Evolutionary conservation across 2,113 vertebrate genomes (phyloP).

Genomic region (Chrysemys picta): DNA sequence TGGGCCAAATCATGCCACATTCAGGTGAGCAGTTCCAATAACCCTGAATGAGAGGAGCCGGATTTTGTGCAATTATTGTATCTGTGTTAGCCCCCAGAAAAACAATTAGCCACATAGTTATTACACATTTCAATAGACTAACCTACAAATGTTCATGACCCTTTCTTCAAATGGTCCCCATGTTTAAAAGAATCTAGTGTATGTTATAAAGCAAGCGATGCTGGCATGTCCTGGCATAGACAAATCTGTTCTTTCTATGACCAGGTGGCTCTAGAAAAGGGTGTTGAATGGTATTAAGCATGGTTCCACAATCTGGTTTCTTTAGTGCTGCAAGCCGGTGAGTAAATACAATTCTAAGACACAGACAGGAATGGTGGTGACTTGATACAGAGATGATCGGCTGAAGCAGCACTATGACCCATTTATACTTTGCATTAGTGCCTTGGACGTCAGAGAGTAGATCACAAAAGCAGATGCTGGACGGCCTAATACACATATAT

Average conservation of each 20-base stretch:
- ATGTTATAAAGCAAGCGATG: accelerated
- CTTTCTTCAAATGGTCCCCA: neutral
- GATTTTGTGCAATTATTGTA: neutral
- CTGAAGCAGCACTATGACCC: neutral
- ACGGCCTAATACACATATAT: accelerated
- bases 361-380: accelerated
- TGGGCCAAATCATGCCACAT: neutral
- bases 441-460: neutral
- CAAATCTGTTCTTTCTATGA: accelerated
- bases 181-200: neutral
- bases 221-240: accelerated
- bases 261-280: neutral
- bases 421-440: neutral
- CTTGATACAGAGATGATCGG: neutral
- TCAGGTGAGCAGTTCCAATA: accelerated
- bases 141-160: neutral
- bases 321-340: neutral
- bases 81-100: neutral
- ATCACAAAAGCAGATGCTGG: accelerated
- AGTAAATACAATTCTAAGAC: neutral
- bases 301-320: neutral
- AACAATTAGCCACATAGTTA: neutral
- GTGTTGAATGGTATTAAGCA: neutral
- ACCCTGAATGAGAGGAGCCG: accelerated
- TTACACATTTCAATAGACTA: neutral